Base-by-base conservation (phyloP, 2,888 invertebrate genomes). In the Orgyia antiqua region DNA sequence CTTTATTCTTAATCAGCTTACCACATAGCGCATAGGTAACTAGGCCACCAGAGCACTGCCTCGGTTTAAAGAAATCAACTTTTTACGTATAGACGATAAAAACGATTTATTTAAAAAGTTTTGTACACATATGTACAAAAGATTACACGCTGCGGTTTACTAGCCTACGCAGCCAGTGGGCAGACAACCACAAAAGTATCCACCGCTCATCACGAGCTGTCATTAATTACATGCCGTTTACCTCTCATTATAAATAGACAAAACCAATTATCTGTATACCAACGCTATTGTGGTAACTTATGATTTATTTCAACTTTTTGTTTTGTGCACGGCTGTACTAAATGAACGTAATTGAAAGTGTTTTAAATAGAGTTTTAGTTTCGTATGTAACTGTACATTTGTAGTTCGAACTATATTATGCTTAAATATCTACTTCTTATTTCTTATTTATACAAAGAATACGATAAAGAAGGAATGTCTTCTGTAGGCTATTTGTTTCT, bases 221-320 rank as follows among this genome's bases (percentile, higher is more conserved):
- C 76, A 83, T 83, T 80, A 79, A 83, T 83, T 78, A 79, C 65
- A 56, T 52, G 56, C 68, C 68, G 66, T 69, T 77, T 74, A 75
- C 65, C 61, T 51, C 73, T 71, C 73, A 78, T 83, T 82, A 80
- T 71, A 70, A 69, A 72, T 70, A 74, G 77, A 74, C 71, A 66
- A 68, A 70, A 71, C 72, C 74, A 72, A 75, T 75, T 75, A 72
- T 55, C 51, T 70, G 65, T 61, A 67, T 31, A 68, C 63, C 66
- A 72, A 49, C 49, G 44, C 58, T 49, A 57, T 57, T 52, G 48
- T 52, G 49, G 36, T 36, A 35, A 36, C 42, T 54, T 54, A 40
- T 74, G 74, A 76, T 79, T 78, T 73, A 78, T 78, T 65, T 60
- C 30, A 23, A 41, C 55, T 63, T 63, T 57, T 56, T 52, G 52